A percentile compares a stretch with the other conserved stretches of the same genome.
Evolutionary conservation across 2,797 vertebrate genomes (phyloP).

Genomic region (Phoxinus dragarum): DNA sequence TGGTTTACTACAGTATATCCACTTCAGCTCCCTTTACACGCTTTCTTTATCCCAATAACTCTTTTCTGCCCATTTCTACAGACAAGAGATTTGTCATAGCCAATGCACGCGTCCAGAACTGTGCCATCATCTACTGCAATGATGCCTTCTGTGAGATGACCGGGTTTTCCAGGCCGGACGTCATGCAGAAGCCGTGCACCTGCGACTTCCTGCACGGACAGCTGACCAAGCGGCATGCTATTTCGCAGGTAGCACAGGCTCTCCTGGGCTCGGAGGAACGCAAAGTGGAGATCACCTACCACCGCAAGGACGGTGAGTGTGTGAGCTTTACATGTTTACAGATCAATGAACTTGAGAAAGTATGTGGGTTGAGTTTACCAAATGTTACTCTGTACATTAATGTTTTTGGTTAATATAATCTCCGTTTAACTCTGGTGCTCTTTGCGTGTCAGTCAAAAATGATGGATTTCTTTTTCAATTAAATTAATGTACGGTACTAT

Average conservation of each 20-base stretch:
- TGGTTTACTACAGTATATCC: background rate
- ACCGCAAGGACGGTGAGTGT: constrained; percentile 96
- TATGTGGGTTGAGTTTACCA: background rate
- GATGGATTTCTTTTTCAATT: too few relatives aligned
- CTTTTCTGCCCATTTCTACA: constrained; percentile 67
- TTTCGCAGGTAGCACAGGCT: constrained; percentile 95
- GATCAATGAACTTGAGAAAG: background rate
- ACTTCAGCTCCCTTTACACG: background rate
- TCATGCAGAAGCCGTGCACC: constrained; percentile 98
- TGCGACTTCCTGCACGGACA: constrained; percentile 97
- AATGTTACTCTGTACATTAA: background rate
- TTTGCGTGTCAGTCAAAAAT: too few relatives aligned
- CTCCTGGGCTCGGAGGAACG: constrained; percentile 95
- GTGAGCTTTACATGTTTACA: background rate
- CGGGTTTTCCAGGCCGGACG: constrained; percentile 95
- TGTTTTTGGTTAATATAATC: background rate
- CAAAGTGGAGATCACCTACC: constrained; percentile 96
- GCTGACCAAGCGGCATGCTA: constrained; percentile 90
- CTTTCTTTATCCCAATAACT: background rate
- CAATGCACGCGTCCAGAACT: constrained; percentile 97
- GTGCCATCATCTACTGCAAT: constrained; percentile 99
- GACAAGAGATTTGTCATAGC: constrained; percentile 99
- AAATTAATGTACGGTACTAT: too few relatives aligned
- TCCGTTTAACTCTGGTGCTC: too few relatives aligned
- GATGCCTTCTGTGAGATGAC: constrained; percentile 99